These are phyloP conservation scores for Lynx canadensis DNA, from an alignment of 2,113 vertebrate genomes.

Conservation along the genomic window DNA sequence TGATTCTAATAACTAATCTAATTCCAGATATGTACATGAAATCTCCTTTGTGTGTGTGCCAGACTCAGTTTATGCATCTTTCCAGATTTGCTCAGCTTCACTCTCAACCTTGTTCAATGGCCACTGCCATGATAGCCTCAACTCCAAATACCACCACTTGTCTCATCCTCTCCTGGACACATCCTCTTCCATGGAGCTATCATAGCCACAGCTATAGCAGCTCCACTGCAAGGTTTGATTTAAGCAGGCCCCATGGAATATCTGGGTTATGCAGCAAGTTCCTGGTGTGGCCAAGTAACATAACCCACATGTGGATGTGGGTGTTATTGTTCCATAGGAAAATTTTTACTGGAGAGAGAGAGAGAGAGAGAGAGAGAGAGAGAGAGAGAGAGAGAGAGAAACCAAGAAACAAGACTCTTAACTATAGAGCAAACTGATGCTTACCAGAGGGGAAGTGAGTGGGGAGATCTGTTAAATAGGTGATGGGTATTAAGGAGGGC, in stretches of 20 bases:
- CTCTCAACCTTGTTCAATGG: neutral
- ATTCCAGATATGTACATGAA: neutral
- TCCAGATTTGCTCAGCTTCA: neutral
- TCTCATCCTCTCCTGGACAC: neutral
- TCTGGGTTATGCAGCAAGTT: neutral
- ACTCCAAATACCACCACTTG: neutral
- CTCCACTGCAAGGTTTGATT: neutral
- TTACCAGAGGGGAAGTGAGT: neutral
- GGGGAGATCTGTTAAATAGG: neutral
- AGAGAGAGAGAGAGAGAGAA: no score
- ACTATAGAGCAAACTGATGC: neutral
- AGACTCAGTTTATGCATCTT: neutral
- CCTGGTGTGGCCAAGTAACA: neutral
- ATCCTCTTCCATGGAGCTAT: neutral
- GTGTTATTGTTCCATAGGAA: neutral
- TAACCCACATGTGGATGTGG: neutral
- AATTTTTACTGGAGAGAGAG: neutral
- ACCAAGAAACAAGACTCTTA: neutral
- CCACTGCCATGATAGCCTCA: neutral
- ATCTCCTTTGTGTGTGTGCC: neutral
- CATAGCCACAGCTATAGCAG: neutral
- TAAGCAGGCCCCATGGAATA: neutral
- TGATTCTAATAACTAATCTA: neutral
- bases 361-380: neutral
- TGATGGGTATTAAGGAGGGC: neutral